phyloP scores from a whole-genome alignment of 2,797 vertebrate species.

The Betta splendens region DNA sequence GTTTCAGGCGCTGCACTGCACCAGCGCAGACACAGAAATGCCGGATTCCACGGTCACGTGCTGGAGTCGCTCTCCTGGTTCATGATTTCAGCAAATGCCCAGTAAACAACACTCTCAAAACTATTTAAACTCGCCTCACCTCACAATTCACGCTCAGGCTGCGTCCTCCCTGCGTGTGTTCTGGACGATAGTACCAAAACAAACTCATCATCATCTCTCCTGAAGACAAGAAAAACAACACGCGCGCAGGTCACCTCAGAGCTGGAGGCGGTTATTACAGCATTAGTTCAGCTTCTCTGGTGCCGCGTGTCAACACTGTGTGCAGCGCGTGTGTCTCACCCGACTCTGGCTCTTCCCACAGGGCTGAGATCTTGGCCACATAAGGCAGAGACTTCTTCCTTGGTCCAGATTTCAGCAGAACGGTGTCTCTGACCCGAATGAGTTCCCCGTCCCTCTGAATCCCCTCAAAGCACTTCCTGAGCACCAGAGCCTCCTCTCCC shows the following conservation, averaged over 20 bases:
- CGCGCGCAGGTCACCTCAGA: slow-evolving; percentile 9
- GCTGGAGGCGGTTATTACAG: background rate
- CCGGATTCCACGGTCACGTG: too few species aligned
- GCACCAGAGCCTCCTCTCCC: slow-evolving; percentile 90
- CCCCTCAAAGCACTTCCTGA: slow-evolving; percentile 94
- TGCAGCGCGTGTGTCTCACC: slow-evolving; percentile 73
- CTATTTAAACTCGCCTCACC: slow-evolving; percentile 84
- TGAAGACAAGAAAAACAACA: slow-evolving; percentile 58
- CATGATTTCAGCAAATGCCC: background rate
- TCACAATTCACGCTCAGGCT: slow-evolving; percentile 93
- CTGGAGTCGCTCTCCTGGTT: too few species aligned
- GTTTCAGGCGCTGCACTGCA: too few species aligned
- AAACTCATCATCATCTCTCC: slow-evolving; percentile 99
- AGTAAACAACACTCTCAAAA: background rate
- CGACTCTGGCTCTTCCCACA: slow-evolving; percentile 98
- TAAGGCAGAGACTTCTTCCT: slow-evolving; percentile 97
- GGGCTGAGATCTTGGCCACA: slow-evolving; percentile 96
- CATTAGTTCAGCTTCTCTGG: slow-evolving; percentile 1
- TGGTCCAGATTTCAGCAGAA: slow-evolving; percentile 95
- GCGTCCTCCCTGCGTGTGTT: slow-evolving; percentile 97
- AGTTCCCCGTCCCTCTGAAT: slow-evolving; percentile 93
- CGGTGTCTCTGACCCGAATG: slow-evolving; percentile 94
- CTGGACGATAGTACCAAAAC: slow-evolving; percentile 99
- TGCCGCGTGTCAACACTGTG: background rate
- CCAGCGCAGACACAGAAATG: background rate